A percentile compares a stretch with the other conserved stretches of the same genome.
phyloP scores from a whole-genome alignment of 2,797 vertebrate genomes.

The Platyrinchus mystaceus region DNA sequence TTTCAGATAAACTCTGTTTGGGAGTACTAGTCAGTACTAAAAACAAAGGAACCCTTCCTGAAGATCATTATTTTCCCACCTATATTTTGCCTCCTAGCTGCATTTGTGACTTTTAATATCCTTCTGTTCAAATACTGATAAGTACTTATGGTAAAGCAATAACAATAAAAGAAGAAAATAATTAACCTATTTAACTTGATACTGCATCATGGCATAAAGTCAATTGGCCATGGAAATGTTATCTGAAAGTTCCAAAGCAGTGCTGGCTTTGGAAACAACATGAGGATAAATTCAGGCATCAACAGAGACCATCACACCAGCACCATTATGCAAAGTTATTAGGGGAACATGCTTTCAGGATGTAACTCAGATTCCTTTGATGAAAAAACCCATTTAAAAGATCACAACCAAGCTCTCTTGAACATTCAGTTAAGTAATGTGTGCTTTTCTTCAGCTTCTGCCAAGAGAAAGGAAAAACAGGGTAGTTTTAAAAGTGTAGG shows the following conservation, averaged over 20 bases:
- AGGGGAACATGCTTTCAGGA: not conserved
- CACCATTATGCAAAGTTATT: not conserved
- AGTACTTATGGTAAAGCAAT: slow-evolving; percentile 6
- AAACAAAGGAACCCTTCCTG: not conserved
- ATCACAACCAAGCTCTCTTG: not conserved
- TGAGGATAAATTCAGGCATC: not conserved
- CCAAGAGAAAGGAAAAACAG: not conserved
- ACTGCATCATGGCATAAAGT: not conserved
- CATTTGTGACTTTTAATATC: not conserved
- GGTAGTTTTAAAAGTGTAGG: not conserved
- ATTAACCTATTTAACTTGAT: slow-evolving; percentile 41
- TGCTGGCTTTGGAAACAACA: not conserved
- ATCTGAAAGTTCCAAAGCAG: not conserved
- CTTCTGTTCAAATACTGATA: slow-evolving; percentile 29
- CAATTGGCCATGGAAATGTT: slow-evolving; percentile 21
- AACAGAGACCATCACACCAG: not conserved
- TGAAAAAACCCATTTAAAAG: not conserved
- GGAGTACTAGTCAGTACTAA: not conserved
- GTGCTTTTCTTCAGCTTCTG: not conserved
- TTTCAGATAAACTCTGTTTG: not conserved
- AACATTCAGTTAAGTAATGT: not conserved
- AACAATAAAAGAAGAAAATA: slow-evolving; percentile 41
- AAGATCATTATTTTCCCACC: not conserved
- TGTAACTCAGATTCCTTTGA: not conserved
- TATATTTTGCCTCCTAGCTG: not conserved